Base-by-base conservation (phyloP, 2,888 invertebrate species). In the Arctia plantaginis region DNA sequence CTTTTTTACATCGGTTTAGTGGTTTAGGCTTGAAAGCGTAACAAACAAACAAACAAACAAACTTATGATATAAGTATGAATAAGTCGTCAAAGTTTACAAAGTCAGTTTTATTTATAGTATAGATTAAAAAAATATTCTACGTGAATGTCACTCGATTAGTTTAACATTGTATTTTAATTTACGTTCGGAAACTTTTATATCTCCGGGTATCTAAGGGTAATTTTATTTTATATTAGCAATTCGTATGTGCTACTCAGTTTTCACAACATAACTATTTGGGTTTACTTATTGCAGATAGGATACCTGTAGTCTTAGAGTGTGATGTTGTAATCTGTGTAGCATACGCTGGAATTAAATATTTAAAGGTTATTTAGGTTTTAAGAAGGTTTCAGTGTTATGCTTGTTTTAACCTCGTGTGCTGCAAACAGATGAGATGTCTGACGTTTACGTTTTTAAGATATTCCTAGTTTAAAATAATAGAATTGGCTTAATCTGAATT, bases 251-350 rank as follows among this genome's bases (percentile, higher is more conserved):
- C 41, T n/a, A 3, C 39, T 59, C 15, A 55, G 8, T 35, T 13
- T 27, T 3, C 27, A 18, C 10, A 39, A 2, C 51, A 35, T 30
- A 12, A 39, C 69, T 15, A 23, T 62, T 59, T 62, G 44, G 0
- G 6, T 27, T 44, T 62, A 62, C 20, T 62, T 69, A 69, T 27
- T 27, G 59, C 59, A 69, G 59, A 69, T 69, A 41, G 59, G 41
- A 62, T 69, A 20, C 18, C 69, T 66, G 51, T 51, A 1, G 7
- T 20, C 23, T 51, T 23, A 23, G 7, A 23, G 8, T 51, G 23
- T 23, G 23, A 8, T 51, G 7, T 3, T 51, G 6, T 51, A 15
- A 7, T 51, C 4, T 23, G 23, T 27, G 27, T 27, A 62, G 55
- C 35, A 59, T 35, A 27, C 62, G 2, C 39, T 62, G 18, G 15